A percentile compares a stretch with the other conserved stretches of the same genome.
phyloP scores from a whole-genome alignment of 1,140 invertebrate species.

The Ectropis grisescens region DNA sequence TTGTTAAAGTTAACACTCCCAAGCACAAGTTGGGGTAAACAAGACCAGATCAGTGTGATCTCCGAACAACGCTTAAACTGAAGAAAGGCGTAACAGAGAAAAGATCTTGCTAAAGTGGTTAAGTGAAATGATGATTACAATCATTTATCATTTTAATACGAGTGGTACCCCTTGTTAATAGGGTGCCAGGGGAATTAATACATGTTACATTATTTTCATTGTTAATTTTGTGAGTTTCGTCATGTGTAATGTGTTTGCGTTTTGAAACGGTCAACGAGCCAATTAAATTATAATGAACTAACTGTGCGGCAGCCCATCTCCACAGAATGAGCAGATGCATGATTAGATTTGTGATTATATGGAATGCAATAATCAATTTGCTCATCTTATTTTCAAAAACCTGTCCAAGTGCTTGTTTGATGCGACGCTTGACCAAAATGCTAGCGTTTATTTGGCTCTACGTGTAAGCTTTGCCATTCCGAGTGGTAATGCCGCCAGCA shows the following conservation, averaged over 20 bases:
- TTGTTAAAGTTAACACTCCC: conserved; percentile 57
- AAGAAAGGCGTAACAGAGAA: no score
- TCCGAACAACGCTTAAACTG: not conserved
- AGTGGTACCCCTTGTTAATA: conserved; percentile 52
- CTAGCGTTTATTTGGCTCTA: no score
- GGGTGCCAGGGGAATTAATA: conserved; percentile 56
- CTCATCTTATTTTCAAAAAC: no score
- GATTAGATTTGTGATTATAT: no score
- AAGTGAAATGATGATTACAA: conserved; percentile 49
- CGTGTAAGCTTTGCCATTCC: no score
- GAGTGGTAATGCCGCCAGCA: no score
- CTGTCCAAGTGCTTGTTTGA: no score
- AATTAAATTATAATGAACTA: conserved; percentile 13
- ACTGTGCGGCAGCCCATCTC: no score
- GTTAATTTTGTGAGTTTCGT: conserved; percentile 40
- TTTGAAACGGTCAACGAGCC: conserved; percentile 8
- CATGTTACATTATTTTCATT: conserved; percentile 53
- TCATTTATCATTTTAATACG: conserved; percentile 64
- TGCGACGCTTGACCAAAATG: no score
- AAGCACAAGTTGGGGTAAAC: conserved; percentile 32
- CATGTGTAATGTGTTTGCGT: conserved; percentile 20
- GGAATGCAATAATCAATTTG: no score
- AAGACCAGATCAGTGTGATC: conserved; percentile 10
- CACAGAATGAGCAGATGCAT: no score
- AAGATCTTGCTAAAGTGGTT: conserved; percentile 23